Conservation (phyloP, 2,113 vertebrate genomes). For the Coregonus clupeaformis region DNA sequence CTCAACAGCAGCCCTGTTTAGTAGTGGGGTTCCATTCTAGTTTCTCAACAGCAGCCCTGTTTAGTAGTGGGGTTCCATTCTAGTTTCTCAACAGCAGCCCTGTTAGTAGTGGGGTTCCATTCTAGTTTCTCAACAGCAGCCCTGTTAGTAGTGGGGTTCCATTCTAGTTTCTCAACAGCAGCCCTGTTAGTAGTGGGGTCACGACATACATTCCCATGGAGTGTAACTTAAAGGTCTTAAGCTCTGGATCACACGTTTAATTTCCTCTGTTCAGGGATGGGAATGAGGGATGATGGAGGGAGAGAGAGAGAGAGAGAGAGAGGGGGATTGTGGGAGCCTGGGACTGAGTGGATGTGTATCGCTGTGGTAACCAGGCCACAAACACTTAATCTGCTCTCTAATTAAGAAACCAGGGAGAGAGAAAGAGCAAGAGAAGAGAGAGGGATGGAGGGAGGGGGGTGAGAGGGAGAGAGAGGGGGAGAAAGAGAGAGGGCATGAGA, state of each 20-base stretch:
- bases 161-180: not conserved
- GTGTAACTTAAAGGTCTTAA: constrained; percentile 20
- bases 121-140: too few species aligned
- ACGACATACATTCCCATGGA: not conserved
- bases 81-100: too few species aligned
- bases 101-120: too few species aligned
- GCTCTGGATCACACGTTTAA: constrained; percentile 31
- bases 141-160: too few species aligned
- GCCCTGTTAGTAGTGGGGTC: not conserved
- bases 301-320: constrained; percentile 19
- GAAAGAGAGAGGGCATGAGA: not conserved
- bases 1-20: too few species aligned
- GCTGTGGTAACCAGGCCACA: constrained; percentile 18
- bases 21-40: too few species aligned
- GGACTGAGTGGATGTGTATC: constrained; percentile 7
- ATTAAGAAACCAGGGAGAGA: constrained; percentile 20
- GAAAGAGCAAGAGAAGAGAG: not conserved
- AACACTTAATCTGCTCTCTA: constrained; percentile 28
- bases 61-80: too few species aligned
- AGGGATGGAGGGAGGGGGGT: not conserved
- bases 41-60: too few species aligned
- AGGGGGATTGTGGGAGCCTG: not conserved
- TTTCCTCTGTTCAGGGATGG: constrained; percentile 10
- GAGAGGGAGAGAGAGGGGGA: not conserved
- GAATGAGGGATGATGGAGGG: not conserved